These are phyloP conservation scores for Cryptocephalus moraei DNA, from an alignment of 2,888 invertebrate species.

Conservation along the genomic window DNA sequence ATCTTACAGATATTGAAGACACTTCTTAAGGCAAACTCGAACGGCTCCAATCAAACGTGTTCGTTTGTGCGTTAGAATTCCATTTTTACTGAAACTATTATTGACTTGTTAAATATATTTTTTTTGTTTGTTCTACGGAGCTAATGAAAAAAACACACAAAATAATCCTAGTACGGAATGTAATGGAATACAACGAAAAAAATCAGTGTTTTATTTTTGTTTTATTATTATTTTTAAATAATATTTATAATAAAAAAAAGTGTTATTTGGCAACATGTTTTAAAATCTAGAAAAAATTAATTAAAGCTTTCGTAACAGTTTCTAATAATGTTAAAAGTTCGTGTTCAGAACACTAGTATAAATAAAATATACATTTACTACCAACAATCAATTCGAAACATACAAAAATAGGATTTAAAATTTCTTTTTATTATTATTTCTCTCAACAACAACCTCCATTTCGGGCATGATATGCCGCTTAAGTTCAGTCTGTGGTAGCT, in stretches of 20 bases:
- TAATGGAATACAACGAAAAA: conserved; percentile 27
- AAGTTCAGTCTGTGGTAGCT: conserved; percentile 26
- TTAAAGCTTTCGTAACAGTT: conserved; percentile 37
- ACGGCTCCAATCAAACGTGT: conserved; percentile 7
- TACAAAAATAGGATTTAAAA: conserved; percentile 35
- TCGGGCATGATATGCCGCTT: neutral
- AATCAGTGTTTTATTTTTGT: neutral
- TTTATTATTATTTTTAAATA: too few relatives aligned
- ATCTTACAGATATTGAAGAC: conserved; percentile 19
- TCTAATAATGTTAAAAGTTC: conserved; percentile 26
- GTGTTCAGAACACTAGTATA: conserved; percentile 27
- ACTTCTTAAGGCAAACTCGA: conserved; percentile 28
- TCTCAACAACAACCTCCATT: conserved; percentile 12
- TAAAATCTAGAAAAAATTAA: conserved; percentile 30
- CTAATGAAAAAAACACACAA: neutral
- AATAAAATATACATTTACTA: conserved; percentile 33
- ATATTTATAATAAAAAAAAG: conserved; percentile 7
- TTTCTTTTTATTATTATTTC: conserved; percentile 1
- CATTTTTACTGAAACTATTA: neutral
- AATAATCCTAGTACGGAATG: conserved; percentile 37
- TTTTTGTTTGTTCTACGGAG: too few relatives aligned
- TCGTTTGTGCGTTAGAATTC: neutral
- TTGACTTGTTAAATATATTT: too few relatives aligned
- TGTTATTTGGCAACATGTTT: conserved; percentile 42
- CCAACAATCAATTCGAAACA: conserved; percentile 26